phyloP scores from a whole-genome alignment of 2,797 vertebrate species.

The Naso thynnoides region DNA sequence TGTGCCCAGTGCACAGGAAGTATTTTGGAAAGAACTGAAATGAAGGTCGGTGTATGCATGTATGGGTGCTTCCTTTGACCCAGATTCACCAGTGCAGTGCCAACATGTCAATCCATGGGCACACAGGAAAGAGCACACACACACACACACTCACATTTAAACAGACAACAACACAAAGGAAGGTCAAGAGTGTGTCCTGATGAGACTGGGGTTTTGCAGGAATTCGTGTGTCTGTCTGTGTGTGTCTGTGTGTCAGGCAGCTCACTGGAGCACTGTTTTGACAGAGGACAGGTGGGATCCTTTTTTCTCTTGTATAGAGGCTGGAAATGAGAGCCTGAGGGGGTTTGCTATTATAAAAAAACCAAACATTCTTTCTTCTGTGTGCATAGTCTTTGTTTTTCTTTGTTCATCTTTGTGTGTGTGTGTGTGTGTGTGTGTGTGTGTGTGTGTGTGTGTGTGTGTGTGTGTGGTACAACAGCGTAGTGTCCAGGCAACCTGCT shows the following conservation, averaged over 20 bases:
- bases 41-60: constrained; percentile 35
- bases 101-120: constrained; percentile 25
- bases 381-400: background rate
- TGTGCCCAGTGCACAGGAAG: constrained; percentile 1
- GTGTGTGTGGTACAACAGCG: background rate
- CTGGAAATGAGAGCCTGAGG: background rate
- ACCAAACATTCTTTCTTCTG: background rate
- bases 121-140: constrained; percentile 8
- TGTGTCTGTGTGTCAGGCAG: background rate
- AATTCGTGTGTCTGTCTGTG: background rate
- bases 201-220: background rate
- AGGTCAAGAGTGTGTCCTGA: background rate
- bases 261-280: constrained; percentile 3
- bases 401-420: background rate
- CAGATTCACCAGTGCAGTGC: constrained; percentile 47
- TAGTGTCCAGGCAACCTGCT: background rate
- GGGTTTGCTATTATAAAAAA: background rate
- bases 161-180: no score
- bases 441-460: background rate
- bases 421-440: background rate
- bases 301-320: background rate
- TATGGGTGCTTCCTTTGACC: constrained; percentile 32
- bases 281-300: background rate
- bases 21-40: constrained; percentile 33
- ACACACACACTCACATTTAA: constrained; percentile 15